Base-by-base conservation (phyloP, 2,797 vertebrate genomes). In the Argya squamiceps region DNA sequence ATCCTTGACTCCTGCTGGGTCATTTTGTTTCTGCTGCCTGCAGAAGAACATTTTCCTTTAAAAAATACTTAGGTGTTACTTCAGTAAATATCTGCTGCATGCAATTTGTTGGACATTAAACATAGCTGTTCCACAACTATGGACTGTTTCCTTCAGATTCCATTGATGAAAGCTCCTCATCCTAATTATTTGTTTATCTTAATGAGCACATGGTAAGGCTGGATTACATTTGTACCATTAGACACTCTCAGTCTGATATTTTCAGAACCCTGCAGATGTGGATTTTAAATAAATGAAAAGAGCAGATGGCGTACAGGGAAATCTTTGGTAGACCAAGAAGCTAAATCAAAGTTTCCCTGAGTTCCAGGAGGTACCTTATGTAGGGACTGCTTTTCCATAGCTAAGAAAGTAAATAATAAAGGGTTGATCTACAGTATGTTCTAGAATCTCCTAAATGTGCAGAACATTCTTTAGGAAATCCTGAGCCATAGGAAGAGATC, bases 161-260 rank as follows among this genome's bases (percentile, higher is more conserved):
- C 41, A 60, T 13, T 3, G 24, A 89, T 75, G 56, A 83, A 88
- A 88, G 14, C 16, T 76, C 84, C 67, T 73, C 74, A 53, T 21
- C 52, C 81, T 92, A 89, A 93, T 93, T 90, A 89, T 84, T 92
- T 93, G 59, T 93, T 94, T 91, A 70, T 67, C 71, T 64, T 74
- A 80, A 88, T 68, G 78, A 76, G 18, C 11, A 11, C 0, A 0
- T 77, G 44, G 70, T 53, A 68, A 73, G 44, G 49, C 71, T 77
- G 29, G 30, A 23, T 63, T 87, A 67, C 52, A 46, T 70, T 91
- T 80, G 60, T 46, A 70, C 71, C 68, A 46, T 69, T 68, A 80
- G 67, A 74, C 1, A 2, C 39, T 89, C 56, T 67, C 81, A 88
- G 75, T 20, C 69, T 75, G 77, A 13, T 86, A 86, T 88, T 94